A percentile compares a stretch with the other conserved stretches of the same genome.
These are phyloP conservation scores for Parthenolecanium corni DNA, from an alignment of 2,888 invertebrate species.

Conservation along the genomic window DNA sequence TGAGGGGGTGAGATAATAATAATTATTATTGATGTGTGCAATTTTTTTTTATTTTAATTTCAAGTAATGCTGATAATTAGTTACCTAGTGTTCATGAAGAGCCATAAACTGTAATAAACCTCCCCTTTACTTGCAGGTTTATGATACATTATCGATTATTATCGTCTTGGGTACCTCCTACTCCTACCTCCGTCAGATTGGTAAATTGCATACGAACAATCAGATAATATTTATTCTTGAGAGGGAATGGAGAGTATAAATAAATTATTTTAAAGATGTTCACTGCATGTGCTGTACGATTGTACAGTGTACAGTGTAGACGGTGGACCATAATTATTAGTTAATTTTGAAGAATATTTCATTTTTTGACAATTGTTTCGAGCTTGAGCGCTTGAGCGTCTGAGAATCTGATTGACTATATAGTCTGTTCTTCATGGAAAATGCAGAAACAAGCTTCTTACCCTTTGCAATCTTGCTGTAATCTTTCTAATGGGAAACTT, in stretches of 20 bases:
- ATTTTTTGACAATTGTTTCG: background rate
- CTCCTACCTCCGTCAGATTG: background rate
- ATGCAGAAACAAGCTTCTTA: background rate
- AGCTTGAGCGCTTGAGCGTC: background rate
- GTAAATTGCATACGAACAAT: background rate
- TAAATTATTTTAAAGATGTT: background rate
- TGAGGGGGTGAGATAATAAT: too few relatives aligned
- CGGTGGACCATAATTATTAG: background rate
- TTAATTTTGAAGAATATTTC: background rate
- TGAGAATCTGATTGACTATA: background rate
- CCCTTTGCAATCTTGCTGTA: background rate
- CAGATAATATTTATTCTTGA: background rate
- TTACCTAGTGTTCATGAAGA: too few relatives aligned
- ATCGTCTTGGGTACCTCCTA: background rate
- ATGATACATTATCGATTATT: background rate
- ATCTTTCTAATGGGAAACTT: background rate
- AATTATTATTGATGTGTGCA: too few relatives aligned
- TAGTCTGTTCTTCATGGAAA: background rate
- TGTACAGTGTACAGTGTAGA: background rate
- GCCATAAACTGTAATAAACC: background rate
- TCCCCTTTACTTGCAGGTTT: background rate
- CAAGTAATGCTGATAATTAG: too few relatives aligned
- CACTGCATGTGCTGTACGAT: background rate
- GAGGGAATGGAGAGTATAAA: background rate
- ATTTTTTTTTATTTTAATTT: too few relatives aligned